Evolutionary conservation across 2,797 vertebrate genomes (phyloP).

Genomic region (Sebastes itinus): DNA sequence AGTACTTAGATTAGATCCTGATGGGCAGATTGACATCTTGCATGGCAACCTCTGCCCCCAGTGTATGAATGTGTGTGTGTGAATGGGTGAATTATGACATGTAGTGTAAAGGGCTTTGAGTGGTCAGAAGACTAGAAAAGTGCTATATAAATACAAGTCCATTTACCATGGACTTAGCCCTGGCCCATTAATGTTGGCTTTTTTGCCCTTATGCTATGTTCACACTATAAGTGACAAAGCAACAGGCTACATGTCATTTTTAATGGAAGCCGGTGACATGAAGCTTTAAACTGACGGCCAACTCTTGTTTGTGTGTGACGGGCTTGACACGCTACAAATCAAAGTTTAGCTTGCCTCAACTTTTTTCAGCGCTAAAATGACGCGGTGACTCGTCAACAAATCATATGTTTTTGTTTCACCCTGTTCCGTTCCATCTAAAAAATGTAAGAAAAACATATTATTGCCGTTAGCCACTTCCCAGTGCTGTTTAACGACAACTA

Average conservation of each 20-base stretch:
- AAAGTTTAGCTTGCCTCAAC: too few relatives aligned
- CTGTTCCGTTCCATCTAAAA: neutral
- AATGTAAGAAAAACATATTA: fast-evolving
- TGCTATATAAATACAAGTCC: too few relatives aligned
- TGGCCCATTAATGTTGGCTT: neutral
- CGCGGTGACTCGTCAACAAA: neutral
- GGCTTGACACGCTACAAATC: too few relatives aligned
- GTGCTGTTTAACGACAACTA: neutral
- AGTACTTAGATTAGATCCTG: too few relatives aligned
- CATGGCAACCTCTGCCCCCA: too few relatives aligned
- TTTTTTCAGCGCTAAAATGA: neutral
- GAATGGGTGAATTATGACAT: too few relatives aligned
- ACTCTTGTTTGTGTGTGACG: too few relatives aligned
- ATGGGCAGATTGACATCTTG: fast-evolving
- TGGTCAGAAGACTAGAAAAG: too few relatives aligned
- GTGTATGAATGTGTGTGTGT: too few relatives aligned
- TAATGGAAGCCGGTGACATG: fast-evolving
- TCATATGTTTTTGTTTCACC: neutral
- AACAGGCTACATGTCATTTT: neutral
- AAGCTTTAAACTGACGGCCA: neutral
- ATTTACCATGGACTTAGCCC: too few relatives aligned
- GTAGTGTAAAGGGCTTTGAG: too few relatives aligned
- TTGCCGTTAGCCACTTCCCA: neutral
- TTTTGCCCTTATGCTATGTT: neutral
- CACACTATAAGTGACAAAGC: neutral